Base-by-base conservation (phyloP, 2,113 vertebrate genomes). In the Acanthochromis polyacanthus region DNA sequence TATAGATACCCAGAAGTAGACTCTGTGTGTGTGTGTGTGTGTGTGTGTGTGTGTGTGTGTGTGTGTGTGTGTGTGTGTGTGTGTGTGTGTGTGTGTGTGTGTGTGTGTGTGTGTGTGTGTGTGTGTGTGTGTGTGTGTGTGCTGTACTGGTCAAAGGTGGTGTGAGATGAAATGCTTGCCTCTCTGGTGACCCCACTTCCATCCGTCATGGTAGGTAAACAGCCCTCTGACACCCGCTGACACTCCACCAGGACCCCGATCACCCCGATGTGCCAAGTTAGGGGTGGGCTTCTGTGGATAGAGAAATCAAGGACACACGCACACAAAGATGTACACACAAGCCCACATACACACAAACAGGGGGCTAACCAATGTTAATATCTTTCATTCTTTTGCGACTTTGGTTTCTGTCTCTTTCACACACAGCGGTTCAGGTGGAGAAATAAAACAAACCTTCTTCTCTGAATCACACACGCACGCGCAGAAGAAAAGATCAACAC, bases 201-300 rank as follows among this genome's bases (percentile, higher is more conserved):
- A 85, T 95, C 95, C 92, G 88, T 95, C 93, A 82, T 80, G 86
- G 88, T 91, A 75, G 78, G 50, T 65, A 90, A 89, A 93, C 85
- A 92, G 81, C 81, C 82, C 90, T 86, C 91, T 92, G 87, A 92
- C 91, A 94, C 93, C 86, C 78, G 91, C 81, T 84, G 82, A 88
- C 88, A 84, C 84, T 70, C 76, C 61, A 81, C 66, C 74, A 80
- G 80, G 72, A 89, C 83, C 85, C 86, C 17, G 22, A 72, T 69
- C 65, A 15, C 70, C 84, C 72, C 62, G 17, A 32, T 61, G 76
- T 82, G 82, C 57, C 28, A 20, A 66, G 73, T 56, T 71, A 83
- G 28, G 81, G 82, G 62, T 91, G 84, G 88, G 83, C 87, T 88
- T 76, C 80, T 81, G 82, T 72, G 70, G 71, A 60, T 16, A 20